phyloP scores from a whole-genome alignment of 2,113 vertebrate genomes.

The Nannospalax galili region DNA sequence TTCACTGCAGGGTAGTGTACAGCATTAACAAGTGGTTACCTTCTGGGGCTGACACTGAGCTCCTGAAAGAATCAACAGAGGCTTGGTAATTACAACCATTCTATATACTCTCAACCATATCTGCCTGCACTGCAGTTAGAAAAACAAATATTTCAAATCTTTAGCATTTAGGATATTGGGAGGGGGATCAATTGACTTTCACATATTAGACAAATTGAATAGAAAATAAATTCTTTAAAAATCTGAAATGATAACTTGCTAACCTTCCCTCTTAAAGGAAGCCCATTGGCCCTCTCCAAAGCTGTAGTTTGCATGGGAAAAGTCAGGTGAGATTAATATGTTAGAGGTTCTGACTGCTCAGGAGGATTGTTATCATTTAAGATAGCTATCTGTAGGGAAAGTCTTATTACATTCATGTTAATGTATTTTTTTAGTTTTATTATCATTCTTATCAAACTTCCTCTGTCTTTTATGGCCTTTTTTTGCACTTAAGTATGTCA shows the following conservation, averaged over 20 bases:
- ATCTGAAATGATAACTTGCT: background rate
- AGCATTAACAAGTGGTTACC: conserved; percentile 22
- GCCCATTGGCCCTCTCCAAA: background rate
- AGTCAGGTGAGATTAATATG: background rate
- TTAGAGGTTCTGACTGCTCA: background rate
- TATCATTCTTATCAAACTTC: background rate
- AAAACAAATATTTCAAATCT: background rate
- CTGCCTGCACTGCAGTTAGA: background rate
- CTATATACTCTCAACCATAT: background rate
- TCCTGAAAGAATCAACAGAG: background rate
- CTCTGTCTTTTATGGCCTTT: background rate
- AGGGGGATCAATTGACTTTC: background rate
- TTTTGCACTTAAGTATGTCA: background rate
- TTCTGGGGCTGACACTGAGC: background rate
- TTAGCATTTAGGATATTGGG: background rate
- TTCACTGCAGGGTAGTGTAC: background rate
- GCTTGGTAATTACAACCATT: background rate
- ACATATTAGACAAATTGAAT: background rate
- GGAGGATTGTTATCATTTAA: background rate
- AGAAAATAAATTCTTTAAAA: conserved; percentile 9
- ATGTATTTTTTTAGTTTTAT: background rate
- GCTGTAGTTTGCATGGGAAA: background rate
- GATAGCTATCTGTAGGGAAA: background rate
- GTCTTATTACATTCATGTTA: background rate
- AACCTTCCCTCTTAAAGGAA: conserved; percentile 5